Percentiles rank a stretch among this genome's conserved stretches.
These are phyloP conservation scores for Torymus auratus DNA, from an alignment of 2,888 invertebrate genomes.

Conservation along the genomic window DNA sequence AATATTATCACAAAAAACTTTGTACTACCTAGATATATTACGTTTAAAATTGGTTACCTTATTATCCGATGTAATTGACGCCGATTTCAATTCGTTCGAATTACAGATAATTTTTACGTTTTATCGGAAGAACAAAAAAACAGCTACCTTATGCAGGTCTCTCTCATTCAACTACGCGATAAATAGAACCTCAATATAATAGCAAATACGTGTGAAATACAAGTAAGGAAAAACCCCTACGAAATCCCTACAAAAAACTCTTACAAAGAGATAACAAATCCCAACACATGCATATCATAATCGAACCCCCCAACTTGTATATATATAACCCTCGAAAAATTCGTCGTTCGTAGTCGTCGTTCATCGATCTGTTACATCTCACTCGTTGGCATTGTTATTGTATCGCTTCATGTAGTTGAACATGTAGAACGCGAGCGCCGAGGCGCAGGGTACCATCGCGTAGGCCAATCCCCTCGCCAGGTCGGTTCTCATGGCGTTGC, in stretches of 20 bases:
- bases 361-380: neutral
- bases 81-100: neutral
- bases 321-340: no score
- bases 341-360: no score
- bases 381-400: slow-evolving; percentile 59
- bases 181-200: neutral
- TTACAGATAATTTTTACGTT: slow-evolving; percentile 6
- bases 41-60: neutral
- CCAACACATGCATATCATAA: neutral
- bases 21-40: no score
- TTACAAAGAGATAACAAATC: neutral
- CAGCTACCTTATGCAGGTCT: slow-evolving; percentile 4
- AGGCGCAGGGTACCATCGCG: slow-evolving; percentile 70
- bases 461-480: slow-evolving; percentile 68
- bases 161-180: slow-evolving; percentile 16
- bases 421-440: slow-evolving; percentile 68
- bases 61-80: no score
- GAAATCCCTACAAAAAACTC: slow-evolving; percentile 1
- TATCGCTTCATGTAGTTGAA: slow-evolving; percentile 65
- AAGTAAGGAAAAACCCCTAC: neutral
- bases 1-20: no score
- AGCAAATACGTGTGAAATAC: neutral
- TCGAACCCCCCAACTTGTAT: no score
- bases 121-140: neutral
- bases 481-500: slow-evolving; percentile 66